Evolutionary conservation across 1,140 invertebrate genomes (phyloP), one percentile per base, ranked within the genome.

Genomic region (Aphelenchoides fujianensis): DNA sequence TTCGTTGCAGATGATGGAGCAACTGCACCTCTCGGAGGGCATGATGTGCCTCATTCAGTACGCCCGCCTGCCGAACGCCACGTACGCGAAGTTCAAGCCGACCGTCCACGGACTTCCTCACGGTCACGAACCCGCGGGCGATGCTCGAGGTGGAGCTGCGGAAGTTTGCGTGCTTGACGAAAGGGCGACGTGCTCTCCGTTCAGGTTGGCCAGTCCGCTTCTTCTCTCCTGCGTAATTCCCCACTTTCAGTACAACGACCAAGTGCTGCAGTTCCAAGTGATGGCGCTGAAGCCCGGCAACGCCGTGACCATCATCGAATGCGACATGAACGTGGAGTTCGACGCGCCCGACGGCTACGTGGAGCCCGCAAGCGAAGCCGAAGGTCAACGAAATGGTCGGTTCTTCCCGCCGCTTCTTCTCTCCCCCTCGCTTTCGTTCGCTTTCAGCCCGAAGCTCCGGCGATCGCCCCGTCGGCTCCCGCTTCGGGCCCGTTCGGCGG

Each of bases 221-320:
- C n/a, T n/a, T n/a, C n/a, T n/a, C n/a, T n/a, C n/a, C n/a, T n/a
- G n/a, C n/a, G n/a, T n/a, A n/a, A n/a, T n/a, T n/a, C n/a, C n/a
- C n/a, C n/a, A n/a, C n/a, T n/a, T n/a, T n/a, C 57, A 84, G 71
- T 84, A 83, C 62, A 84, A 85, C 68, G 79, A 84, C 1, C 78
- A 83, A 68, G 72, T 82, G 16, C 68, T 80, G 85, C 94, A 98
- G 85, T 87, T 99, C 78, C 92, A 92, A 85, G 95, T 99, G 28
- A 85, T 97, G 70, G 95, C 98, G 87, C 94, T 94, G 0, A 91
- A 92, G 85, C 97, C 97, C 0, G 92, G 91, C 3, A 89, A 90
- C 84, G 96, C 96, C 12, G 95, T 99, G 19, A 94, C 90, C 81
- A 98, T 99, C 74, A 98, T 98, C 79, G 97, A 99, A 87, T 99